Base-by-base conservation (phyloP, 2,888 invertebrate genomes). In the Amblyjoppa fuscipennis region DNA sequence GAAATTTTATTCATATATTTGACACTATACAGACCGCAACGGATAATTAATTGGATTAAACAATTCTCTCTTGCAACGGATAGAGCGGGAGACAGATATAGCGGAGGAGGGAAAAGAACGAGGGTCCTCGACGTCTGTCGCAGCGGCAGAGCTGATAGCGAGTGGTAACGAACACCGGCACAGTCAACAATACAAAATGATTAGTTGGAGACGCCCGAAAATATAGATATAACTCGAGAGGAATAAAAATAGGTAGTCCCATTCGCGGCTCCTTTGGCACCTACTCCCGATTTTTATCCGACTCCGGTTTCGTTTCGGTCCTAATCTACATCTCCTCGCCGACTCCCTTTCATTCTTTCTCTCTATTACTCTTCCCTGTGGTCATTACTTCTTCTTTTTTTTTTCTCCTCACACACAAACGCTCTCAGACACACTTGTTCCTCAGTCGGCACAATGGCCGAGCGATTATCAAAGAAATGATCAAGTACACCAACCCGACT, bases 401-500 rank as follows among this genome's bases (percentile, higher is more conserved):
- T 84, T 41, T 84, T 25, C 79, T 81, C 78, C 49, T 53, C 16
- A 25, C 28, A 59, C 45, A 49, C 45, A 38, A 76, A 66, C 41
- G 38, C 51, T 59, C 59, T 28, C 56, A 64, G 28, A 45, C 38
- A 56, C 41, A 76, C 28, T 51, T 77, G 56, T 51, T 70, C 71
- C 34, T 31, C 45, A 13, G 11, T 11, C 59, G 86, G 88, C 87
- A 90, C 90, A 91, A 90, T 89, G 87, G 45, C 88, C 83, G 77
- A 82, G 87, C 89, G 90, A 90, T 90, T 90, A 90, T 90, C 87
- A 89, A 90, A 90, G 88, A 88, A 90, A 89, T 90, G 87, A 90
- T 91, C 89, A 89, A 89, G 88, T 88, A 79, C 86, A 92, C 92
- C 87, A 89, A 93, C 92, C 92, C 92, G 71, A 88, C 89, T 78